A percentile compares a stretch with the other conserved stretches of the same genome.
These are phyloP conservation scores for Pachyseris speciosa DNA, from an alignment of 64 coral and sea anemone species.

Conservation along the genomic window DNA sequence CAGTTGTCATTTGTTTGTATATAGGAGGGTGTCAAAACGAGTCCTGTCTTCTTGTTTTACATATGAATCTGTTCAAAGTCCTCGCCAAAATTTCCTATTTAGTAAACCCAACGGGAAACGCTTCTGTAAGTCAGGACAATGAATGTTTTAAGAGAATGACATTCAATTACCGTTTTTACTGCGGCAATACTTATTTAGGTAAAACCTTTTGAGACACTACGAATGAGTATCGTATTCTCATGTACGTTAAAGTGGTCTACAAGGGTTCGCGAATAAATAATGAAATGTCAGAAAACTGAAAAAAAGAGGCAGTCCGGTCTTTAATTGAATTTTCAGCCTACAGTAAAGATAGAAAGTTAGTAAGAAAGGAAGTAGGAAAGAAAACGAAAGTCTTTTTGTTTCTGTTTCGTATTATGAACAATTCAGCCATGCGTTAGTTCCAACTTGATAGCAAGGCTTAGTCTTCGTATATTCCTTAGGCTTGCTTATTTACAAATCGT, in stretches of 20 bases:
- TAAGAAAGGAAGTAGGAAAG: too few species aligned
- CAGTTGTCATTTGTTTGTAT: background rate
- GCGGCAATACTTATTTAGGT: background rate
- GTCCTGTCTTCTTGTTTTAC: background rate
- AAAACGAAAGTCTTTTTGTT: too few species aligned
- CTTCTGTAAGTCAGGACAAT: constrained; percentile 2
- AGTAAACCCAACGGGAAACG: background rate
- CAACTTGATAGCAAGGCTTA: too few species aligned
- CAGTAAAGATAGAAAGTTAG: background rate
- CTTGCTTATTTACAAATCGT: too few species aligned
- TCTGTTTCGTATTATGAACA: too few species aligned
- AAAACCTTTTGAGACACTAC: background rate
- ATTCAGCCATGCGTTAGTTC: too few species aligned
- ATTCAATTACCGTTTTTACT: background rate
- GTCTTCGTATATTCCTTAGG: too few species aligned
- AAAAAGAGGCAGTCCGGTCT: background rate
- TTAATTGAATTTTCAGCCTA: background rate
- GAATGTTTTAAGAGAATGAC: background rate
- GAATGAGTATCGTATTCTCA: background rate
- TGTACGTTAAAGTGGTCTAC: background rate
- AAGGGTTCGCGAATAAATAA: constrained; percentile 3
- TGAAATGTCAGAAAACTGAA: background rate
- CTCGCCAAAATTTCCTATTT: background rate
- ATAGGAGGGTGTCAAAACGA: background rate
- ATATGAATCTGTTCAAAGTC: background rate